Conservation (phyloP, 37 sponge, comb jelly and placozoan species). For the Geodia barretti region DNA sequence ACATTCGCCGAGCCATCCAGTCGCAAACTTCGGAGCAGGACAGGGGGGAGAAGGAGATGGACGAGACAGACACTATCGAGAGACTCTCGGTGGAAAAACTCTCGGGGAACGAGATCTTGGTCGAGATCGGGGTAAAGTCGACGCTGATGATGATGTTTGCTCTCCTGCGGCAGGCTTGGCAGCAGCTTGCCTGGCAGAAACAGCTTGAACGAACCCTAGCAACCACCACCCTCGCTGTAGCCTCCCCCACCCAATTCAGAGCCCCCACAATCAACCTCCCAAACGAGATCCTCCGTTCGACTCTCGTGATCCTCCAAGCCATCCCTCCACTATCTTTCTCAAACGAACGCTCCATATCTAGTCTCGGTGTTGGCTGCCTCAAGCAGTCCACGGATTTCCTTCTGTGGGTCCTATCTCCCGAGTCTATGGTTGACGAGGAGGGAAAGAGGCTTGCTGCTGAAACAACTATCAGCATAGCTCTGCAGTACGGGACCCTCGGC, state of each 20-base stretch:
- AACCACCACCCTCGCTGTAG: neutral
- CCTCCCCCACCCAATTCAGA: neutral
- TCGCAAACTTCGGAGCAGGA: constrained; percentile 12
- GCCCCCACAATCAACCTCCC: constrained; percentile 36
- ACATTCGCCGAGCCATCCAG: constrained; percentile 11
- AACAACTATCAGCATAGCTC: constrained; percentile 48
- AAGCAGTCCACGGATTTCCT: constrained; percentile 64
- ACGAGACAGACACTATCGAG: neutral
- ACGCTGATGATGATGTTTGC: constrained; percentile 83
- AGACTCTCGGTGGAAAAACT: neutral
- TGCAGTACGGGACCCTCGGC: constrained; percentile 63
- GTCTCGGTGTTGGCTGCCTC: constrained; percentile 31
- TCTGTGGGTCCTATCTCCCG: constrained; percentile 37
- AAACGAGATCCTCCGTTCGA: constrained; percentile 41
- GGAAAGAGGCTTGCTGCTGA: constrained; percentile 74
- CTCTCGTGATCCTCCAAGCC: constrained; percentile 15
- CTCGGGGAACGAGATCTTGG: constrained; percentile 40
- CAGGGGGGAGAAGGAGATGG: constrained; percentile 4
- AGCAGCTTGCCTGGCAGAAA: constrained; percentile 50
- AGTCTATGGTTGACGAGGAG: constrained; percentile 26
- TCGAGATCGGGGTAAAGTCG: constrained; percentile 84
- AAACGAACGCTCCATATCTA: constrained; percentile 28
- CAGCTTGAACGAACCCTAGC: constrained; percentile 22
- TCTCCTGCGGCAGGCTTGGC: constrained; percentile 84
- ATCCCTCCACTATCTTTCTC: constrained; percentile 44